Evolutionary conservation across 1,140 invertebrate genomes (phyloP).

Genomic region (Hyles vespertilio): DNA sequence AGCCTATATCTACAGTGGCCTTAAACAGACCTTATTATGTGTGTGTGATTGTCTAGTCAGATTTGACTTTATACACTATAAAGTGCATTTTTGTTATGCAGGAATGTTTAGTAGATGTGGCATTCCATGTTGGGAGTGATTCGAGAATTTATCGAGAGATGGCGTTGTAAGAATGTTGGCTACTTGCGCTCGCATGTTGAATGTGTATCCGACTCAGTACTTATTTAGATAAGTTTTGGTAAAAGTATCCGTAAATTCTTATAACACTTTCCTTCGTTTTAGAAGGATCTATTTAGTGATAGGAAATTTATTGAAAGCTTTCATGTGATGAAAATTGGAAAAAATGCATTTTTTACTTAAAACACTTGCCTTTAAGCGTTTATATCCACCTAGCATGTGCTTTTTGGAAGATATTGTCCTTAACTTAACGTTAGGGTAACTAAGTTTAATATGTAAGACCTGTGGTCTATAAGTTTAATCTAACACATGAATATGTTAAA

Average conservation of each 20-base stretch:
- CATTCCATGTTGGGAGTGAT: too few relatives aligned
- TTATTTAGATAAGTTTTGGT: too few relatives aligned
- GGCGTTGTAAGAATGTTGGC: too few relatives aligned
- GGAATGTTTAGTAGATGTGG: too few relatives aligned
- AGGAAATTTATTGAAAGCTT: not conserved
- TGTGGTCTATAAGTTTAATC: conserved; percentile 63
- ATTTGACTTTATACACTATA: conserved; percentile 16
- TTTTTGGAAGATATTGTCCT: conserved; percentile 1
- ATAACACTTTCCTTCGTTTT: conserved; percentile 21
- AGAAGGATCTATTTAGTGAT: conserved; percentile 17
- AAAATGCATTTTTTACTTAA: conserved; percentile 8
- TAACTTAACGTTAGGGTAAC: conserved; percentile 4
- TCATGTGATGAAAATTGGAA: not conserved
- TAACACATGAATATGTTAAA: conserved; percentile 27
- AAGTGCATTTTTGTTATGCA: conserved; percentile 38
- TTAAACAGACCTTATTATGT: conserved; percentile 21
- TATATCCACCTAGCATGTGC: conserved; percentile 6
- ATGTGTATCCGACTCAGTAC: too few relatives aligned
- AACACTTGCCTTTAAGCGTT: conserved; percentile 3
- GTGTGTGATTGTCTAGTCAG: conserved; percentile 63
- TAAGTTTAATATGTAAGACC: conserved; percentile 61
- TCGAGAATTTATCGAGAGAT: too few relatives aligned
- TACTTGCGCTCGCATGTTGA: too few relatives aligned
- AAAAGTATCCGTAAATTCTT: too few relatives aligned
- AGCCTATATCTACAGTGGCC: not conserved